A percentile compares a stretch with the other conserved stretches of the same genome.
Evolutionary conservation across 2,888 invertebrate species (phyloP).

Genomic region (Nephrotoma appendiculata): DNA sequence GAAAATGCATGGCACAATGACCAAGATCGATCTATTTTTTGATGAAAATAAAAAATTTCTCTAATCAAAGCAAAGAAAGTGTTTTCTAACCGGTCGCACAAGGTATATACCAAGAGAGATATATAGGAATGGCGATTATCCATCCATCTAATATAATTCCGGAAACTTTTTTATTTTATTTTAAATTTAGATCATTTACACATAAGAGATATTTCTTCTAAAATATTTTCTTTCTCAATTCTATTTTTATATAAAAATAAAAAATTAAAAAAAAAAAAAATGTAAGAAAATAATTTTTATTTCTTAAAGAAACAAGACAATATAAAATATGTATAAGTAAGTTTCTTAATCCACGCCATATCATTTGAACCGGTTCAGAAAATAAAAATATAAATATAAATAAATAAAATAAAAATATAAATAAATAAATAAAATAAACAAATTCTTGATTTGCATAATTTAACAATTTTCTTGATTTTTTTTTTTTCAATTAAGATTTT

Average conservation of each 20-base stretch:
- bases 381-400: not conserved
- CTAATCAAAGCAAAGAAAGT: not conserved
- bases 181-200: not conserved
- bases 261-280: not conserved
- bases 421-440: not conserved
- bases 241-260: not conserved
- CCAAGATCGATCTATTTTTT: too few species aligned
- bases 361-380: not conserved
- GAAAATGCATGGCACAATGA: too few species aligned
- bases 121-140: not conserved
- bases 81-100: not conserved
- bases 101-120: not conserved
- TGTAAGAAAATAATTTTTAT: not conserved
- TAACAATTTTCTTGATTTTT: not conserved
- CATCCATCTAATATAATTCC: not conserved
- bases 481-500: not conserved
- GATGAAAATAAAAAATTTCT: too few species aligned
- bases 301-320: not conserved
- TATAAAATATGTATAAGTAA: not conserved
- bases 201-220: not conserved
- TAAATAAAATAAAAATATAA: not conserved
- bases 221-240: not conserved
- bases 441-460: not conserved
- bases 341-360: not conserved
- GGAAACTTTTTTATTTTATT: not conserved